Evolutionary conservation across 64 coral and sea anemone species (phyloP), one percentile per base, ranked within the genome.

Genomic region (Montipora foliosa): DNA sequence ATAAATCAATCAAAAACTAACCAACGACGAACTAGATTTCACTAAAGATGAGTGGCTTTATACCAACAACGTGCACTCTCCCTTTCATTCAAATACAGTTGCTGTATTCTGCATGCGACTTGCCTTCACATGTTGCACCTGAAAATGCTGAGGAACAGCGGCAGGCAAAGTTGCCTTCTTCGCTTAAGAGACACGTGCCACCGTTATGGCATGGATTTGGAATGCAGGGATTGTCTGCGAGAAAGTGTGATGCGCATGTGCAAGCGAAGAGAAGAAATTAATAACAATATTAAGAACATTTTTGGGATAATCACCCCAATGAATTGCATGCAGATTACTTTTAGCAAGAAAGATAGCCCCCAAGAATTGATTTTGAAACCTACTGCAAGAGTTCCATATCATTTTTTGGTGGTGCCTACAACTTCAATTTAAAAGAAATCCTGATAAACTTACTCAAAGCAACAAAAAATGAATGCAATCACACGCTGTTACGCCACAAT

Each of bases 161-260:
- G 50, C 98, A 99, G 47, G 49, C 94, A 87, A 92, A 99, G 81
- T 86, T 83, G 57, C 82, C 75, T 46, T 78, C 82, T 2, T 92
- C 95, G 52, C 79, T 49, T 17, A 93, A 67, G 5, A 99, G 85
- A 47, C 98, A 99, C 9, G 95, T 96, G 47, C 95, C 98, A 5
- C 98, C 98, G 67, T 99, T 99, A 79, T 96, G 90, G 87, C 98
- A 99, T 19, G 98, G 98, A 66, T 99, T 99, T 19, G 95, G 98
- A 49, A 95, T 83, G 19, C 96, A 97, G n/a, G 81, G 55, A 57
- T 85, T 92, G 44, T 75, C 90, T 92, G 49, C 59, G 9, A 84
- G 69, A 13, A 50, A 19, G 15, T 55, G 82, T 85, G 66, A 71
- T 24, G 21, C 68, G 46, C 46, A 24, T 69, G 62, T 70, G 47